Evolutionary conservation across 2,888 invertebrate genomes (phyloP).

Genomic region (Mythimna loreyi): DNA sequence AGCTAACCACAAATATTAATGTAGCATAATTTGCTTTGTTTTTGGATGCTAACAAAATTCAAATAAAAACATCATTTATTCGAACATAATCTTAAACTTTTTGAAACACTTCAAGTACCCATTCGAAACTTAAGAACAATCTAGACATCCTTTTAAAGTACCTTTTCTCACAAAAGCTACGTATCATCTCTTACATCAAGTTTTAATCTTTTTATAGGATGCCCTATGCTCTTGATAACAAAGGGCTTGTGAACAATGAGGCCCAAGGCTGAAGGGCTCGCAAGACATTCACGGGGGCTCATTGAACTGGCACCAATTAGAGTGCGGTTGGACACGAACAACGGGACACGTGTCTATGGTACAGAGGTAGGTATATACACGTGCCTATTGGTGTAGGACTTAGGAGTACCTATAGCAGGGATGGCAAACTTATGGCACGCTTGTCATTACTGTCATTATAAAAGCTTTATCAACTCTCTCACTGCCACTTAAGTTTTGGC

Average conservation of each 20-base stretch:
- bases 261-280: conserved; percentile 28
- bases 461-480: no score
- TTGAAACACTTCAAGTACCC: neutral
- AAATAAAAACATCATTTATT: neutral
- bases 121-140: conserved; percentile 9
- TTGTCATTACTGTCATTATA: no score
- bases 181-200: conserved; percentile 28
- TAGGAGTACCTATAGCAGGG: neutral
- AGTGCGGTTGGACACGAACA: conserved; percentile 30
- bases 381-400: neutral
- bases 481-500: no score
- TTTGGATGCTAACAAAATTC: no score
- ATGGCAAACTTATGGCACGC: no score
- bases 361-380: neutral
- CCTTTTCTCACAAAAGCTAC: conserved; percentile 4
- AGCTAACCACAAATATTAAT: no score
- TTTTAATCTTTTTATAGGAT: conserved; percentile 43
- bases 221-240: conserved; percentile 36
- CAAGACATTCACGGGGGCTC: conserved; percentile 30
- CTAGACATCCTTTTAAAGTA: neutral
- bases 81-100: neutral
- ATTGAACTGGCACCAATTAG: conserved; percentile 59
- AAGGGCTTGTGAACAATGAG: conserved; percentile 48
- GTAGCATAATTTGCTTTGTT: no score
- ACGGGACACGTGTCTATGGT: neutral